Evolutionary conservation across 2,888 invertebrate genomes (phyloP).

Genomic region (Melinaea menophilus): DNA sequence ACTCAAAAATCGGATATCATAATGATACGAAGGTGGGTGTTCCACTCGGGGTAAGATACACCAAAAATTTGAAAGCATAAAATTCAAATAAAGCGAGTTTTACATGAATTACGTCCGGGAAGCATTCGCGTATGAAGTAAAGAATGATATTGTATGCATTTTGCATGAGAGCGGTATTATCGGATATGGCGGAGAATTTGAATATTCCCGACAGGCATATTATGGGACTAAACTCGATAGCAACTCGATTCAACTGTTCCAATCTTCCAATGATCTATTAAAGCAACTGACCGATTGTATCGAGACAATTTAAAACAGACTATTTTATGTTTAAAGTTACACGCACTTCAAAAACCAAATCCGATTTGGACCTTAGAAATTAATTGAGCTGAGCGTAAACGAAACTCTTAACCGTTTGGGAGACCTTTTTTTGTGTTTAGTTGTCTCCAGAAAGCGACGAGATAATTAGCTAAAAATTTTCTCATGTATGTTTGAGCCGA

Average conservation of each 20-base stretch:
- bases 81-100: conserved; percentile 72
- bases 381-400: too few species aligned
- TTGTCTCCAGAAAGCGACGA: too few species aligned
- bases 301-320: too few species aligned
- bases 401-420: too few species aligned
- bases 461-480: too few species aligned
- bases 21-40: conserved; percentile 26
- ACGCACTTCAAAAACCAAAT: too few species aligned
- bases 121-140: conserved; percentile 69
- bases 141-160: conserved; percentile 77
- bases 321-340: too few species aligned
- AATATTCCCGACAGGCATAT: conserved; percentile 59
- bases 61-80: conserved; percentile 63
- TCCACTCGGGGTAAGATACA: conserved; percentile 39
- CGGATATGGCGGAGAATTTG: conserved; percentile 72
- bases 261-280: too few species aligned
- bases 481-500: too few species aligned
- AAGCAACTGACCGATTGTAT: too few species aligned
- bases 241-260: conserved; percentile 15
- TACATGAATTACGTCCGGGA: conserved; percentile 69
- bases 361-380: too few species aligned
- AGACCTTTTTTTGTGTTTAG: too few species aligned
- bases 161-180: conserved; percentile 74
- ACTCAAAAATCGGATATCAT: conserved; percentile 17
- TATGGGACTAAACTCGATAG: conserved; percentile 27